Percentiles rank a stretch among this genome's conserved stretches.
Evolutionary conservation across 2,113 vertebrate species (phyloP).

Genomic region (Calidris pugnax): DNA sequence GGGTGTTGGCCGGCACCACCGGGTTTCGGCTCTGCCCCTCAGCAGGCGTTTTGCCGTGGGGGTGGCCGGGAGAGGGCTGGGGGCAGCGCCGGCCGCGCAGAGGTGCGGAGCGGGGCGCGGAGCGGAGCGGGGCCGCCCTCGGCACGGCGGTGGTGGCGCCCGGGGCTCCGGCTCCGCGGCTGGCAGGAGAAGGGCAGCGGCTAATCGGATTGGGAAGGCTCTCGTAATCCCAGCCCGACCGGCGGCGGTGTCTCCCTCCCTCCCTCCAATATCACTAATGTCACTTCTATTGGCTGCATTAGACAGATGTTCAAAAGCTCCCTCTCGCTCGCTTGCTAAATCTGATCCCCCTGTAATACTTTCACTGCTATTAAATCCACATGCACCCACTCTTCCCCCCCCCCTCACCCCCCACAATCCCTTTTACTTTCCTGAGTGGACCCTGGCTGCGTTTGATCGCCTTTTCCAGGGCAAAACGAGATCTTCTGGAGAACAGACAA

Average conservation of each 20-base stretch:
- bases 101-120: neutral
- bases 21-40: neutral
- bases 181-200: slow-evolving; percentile 35
- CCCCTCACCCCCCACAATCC: neutral
- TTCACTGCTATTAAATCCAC: slow-evolving; percentile 77
- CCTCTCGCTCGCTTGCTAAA: slow-evolving; percentile 55
- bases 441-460: slow-evolving; percentile 23
- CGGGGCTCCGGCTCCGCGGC: neutral
- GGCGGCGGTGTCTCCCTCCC: slow-evolving; percentile 37
- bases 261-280: slow-evolving; percentile 75
- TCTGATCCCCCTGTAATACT: slow-evolving; percentile 73
- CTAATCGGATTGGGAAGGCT: slow-evolving; percentile 78
- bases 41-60: neutral
- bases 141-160: neutral
- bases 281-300: slow-evolving; percentile 77
- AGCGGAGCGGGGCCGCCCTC: no score
- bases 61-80: no score
- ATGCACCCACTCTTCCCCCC: slow-evolving; percentile 9
- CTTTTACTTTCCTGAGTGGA: slow-evolving; percentile 57
- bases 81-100: neutral
- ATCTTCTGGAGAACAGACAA: slow-evolving; percentile 46
- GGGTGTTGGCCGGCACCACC: neutral
- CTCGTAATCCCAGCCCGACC: slow-evolving; percentile 74
- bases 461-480: slow-evolving; percentile 59
- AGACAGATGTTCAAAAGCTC: slow-evolving; percentile 74